Evolutionary conservation across 1,140 invertebrate genomes (phyloP), one percentile per base, ranked within the genome.

Genomic region (Brachionus asplanchnoidis): DNA sequence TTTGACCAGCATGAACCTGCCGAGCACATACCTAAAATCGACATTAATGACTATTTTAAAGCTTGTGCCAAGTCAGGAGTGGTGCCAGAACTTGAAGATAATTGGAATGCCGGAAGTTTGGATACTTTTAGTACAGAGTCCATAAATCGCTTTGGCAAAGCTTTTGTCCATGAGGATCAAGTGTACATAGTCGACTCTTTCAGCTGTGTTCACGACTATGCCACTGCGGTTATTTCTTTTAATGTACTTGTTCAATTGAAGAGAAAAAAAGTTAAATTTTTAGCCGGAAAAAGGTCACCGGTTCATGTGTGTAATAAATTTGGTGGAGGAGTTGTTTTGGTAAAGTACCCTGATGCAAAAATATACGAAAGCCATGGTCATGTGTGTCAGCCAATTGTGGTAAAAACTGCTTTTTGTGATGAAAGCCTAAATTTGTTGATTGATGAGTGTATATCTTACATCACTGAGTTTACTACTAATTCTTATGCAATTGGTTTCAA

Each of bases 401-500:
- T 73, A 14, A 73, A 73, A 17, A 17, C 68, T 6, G 68, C 68
- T 9, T 73, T 73, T 73, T 73, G 68, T 73, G 68, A 73, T 42
- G 68, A 73, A 42, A 17, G 42, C 3, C 17, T 73, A 4, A 42
- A 46, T 42, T 20, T 73, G 4, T 42, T 73, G 42, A 20, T 73
- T 20, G 68, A 73, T 17, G 68, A 73, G 9, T 73, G 32, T 17
- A 42, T 73, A 6, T 73, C 68, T 40, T 73, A 73, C 40, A 42
- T 73, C 6, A 73, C 68, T 44, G 68, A 73, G n/a, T 73, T 20
- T 42, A 73, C 68, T 17, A 17, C 11, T n/a, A 73, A 73, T 17
- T 73, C 68, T 2, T 73, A 73, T 9, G 68, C 36, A 73, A 73
- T 73, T 42, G 68, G 68, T 20, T 73, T 73, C 17, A 73, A 73